Base-by-base conservation (phyloP, 2,113 vertebrate species). In the Larimichthys polyactis region DNA sequence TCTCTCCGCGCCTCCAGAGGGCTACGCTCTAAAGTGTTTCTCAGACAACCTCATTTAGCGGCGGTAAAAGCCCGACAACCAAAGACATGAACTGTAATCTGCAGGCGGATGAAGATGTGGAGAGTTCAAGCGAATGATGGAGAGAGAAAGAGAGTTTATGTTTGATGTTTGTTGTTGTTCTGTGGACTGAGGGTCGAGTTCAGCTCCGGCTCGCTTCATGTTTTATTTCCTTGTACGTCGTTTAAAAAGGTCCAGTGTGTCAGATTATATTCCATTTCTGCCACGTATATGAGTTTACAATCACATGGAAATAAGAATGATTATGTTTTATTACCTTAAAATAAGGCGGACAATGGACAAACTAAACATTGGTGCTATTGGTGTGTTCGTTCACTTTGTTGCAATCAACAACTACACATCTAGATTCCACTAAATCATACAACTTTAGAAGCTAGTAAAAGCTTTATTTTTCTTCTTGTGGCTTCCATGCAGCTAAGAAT, bases 31-130 rank as follows among this genome's bases (percentile, higher is more conserved):
- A 65, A 79, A 85, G 71, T 62, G 64, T 72, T 87, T 82, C 75
- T 27, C 68, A 62, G 54, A 58, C 75, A 71, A 70, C 66, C 59
- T 90, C 66, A 60, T 88, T 88, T 79, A 83, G 71, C 71, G 15
- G 27, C 3, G 68, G 62, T 82, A 69, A 77, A 82, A 75, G 71
- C 63, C 51, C 17, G 48, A 74, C 83, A 78, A 66, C 60, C 52
- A 43, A 77, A 80, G 64, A 76, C 67, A 12, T 16, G 43, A 66
- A 65, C 71, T 71, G 8, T 71, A 55, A 79, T 86, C 68, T 58
- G 68, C 46, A 54, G 63, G 49, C 46, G 60, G 68, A 75, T 52
- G 70, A 71, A 58, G 67, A 72, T 73, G 64, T 43, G 72, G 44
- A 55, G 59, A 57, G 67, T 40, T 78, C 10, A 66, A 43, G 19